Percentiles rank a stretch among this genome's conserved stretches.
These are phyloP conservation scores for Leptodon cayanensis DNA, from an alignment of 2,797 vertebrate species.

Conservation along the genomic window DNA sequence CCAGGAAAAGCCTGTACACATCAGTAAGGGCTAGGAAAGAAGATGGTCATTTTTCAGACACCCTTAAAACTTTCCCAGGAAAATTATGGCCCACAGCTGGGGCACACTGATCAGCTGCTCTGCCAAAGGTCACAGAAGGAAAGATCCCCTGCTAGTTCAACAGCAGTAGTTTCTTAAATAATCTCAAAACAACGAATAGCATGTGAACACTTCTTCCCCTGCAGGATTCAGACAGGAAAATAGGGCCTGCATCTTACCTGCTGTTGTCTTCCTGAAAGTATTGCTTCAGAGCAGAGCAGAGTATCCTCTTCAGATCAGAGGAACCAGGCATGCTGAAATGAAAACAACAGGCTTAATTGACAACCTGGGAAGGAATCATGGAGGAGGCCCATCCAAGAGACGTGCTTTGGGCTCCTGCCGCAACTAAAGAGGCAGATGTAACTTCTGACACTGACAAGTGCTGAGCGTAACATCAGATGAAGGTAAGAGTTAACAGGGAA, in stretches of 20 bases:
- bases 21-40: not conserved
- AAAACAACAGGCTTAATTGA: not conserved
- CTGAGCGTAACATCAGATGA: not conserved
- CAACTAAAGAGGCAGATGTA: not conserved
- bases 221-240: not conserved
- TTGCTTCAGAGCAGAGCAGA: not conserved
- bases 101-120: not conserved
- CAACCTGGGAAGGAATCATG: not conserved
- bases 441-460: slow-evolving; percentile 10
- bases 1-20: not conserved
- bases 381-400: not conserved
- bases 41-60: not conserved
- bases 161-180: not conserved
- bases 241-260: not conserved
- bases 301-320: not conserved
- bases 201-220: not conserved
- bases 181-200: not conserved
- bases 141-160: not conserved
- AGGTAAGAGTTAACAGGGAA: slow-evolving; percentile 3
- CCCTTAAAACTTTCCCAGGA: not conserved
- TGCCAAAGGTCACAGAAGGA: not conserved
- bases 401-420: not conserved
- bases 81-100: not conserved
- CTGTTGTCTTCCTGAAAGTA: not conserved
- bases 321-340: not conserved